Evolutionary conservation across 1,140 invertebrate species (phyloP), one percentile per base, ranked within the genome.

Genomic region (Rhizoglyphus robini): DNA sequence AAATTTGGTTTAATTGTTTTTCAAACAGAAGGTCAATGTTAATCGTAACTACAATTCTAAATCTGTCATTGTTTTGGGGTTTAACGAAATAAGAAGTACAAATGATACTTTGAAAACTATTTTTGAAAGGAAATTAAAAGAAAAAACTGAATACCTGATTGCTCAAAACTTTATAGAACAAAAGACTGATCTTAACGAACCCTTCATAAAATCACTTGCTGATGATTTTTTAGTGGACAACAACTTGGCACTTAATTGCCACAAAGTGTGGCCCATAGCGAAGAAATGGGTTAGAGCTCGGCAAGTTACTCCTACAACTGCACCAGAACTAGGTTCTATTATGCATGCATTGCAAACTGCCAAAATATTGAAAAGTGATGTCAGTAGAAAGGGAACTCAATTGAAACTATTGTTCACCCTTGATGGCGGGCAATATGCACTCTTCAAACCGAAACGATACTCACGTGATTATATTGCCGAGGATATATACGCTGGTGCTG

Each of bases 391-490:
- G 74, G 92, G 92, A 58, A 94, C 91, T 36, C 92, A 96, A 76
- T 77, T 96, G 27, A 96, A 96, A 76, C 74, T 96, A 18, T 76
- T 88, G 69, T 72, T 95, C 20, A 81, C 82, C 20, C 77, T 96
- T 48, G 80, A 87, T 76, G 84, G 86, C 25, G 83, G 85, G 31
- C 83, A 90, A 70, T 84, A 83, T 75, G 83, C 85, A 23, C 80
- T 90, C 47, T 95, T 95, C 71, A 96, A 96, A 77, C 92, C 92
- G 29, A 86, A 86, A 74, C 89, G 90, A 83, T 95, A 92, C 76
- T 73, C 80, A 5, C 78, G 86, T 72, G 81, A 84, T 65, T 79
- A 84, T 71, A 74, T 92, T 4, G 83, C 95, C 54, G 79, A 82
- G 68, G 90, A 88, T 2, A 86, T 91, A 11, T 93, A 92, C 79